Conservation (phyloP, 2,113 vertebrate species). For the Pteruthius melanotis region DNA sequence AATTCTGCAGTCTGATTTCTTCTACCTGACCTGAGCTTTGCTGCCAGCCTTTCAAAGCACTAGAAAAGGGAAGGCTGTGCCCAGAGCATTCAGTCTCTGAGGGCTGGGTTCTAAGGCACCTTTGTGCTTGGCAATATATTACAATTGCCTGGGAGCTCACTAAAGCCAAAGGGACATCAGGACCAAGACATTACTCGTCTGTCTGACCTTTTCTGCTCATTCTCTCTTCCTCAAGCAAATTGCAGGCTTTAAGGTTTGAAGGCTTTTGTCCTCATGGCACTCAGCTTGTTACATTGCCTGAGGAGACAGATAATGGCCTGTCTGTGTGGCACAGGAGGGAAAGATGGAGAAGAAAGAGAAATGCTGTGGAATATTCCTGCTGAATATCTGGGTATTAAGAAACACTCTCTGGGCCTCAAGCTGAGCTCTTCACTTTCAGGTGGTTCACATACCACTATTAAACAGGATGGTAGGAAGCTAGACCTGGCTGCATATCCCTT, state of each 20-base stretch:
- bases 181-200: neutral
- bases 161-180: neutral
- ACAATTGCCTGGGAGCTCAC: neutral
- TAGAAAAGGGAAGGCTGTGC: neutral
- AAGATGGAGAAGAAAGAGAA: neutral
- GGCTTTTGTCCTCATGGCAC: neutral
- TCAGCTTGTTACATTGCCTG: neutral
- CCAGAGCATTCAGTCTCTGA: neutral
- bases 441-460: neutral
- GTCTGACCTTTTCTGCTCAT: neutral
- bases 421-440: neutral
- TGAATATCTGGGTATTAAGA: neutral
- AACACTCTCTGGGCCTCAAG: neutral
- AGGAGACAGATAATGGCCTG: neutral
- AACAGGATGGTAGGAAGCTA: neutral
- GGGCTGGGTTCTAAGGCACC: neutral
- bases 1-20: neutral
- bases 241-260: neutral
- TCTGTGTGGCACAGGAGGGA: neutral
- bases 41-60: neutral
- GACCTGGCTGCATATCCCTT: neutral
- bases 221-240: neutral
- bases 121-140: neutral
- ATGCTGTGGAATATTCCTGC: neutral
- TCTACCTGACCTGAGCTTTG: neutral